A percentile compares a stretch with the other conserved stretches of the same genome.
Evolutionary conservation across 2,888 invertebrate genomes (phyloP).

Genomic region (Tethea ocularis): DNA sequence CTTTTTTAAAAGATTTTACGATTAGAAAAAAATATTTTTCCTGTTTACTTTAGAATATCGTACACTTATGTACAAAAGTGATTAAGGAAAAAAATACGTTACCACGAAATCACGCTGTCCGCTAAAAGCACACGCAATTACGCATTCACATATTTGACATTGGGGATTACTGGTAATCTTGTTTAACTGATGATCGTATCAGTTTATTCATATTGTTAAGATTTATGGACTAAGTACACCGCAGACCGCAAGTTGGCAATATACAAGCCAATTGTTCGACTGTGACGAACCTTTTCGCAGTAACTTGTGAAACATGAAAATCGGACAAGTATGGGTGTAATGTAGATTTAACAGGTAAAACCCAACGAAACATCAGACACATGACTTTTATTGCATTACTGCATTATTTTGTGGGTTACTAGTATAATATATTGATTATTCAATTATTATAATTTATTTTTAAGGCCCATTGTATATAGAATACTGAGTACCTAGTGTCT

Average conservation of each 20-base stretch:
- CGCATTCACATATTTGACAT: not conserved
- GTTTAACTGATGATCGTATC: not conserved
- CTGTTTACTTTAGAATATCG: not conserved
- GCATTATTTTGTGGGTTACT: not conserved
- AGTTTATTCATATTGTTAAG: not conserved
- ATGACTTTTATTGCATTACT: constrained; percentile 1
- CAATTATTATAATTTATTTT: not conserved
- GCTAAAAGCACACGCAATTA: not conserved
- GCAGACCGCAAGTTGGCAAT: not conserved
- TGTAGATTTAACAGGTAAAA: not conserved
- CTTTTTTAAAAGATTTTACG: not conserved
- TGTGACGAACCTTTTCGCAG: not conserved
- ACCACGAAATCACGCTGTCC: not conserved
- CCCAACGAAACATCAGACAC: not conserved
- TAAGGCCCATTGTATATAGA: not conserved
- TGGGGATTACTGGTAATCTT: not conserved
- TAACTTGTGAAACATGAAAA: not conserved
- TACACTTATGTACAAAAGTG: not conserved
- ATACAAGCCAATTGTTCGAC: not conserved
- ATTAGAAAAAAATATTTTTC: not conserved
- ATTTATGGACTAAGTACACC: not conserved
- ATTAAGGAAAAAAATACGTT: not conserved
- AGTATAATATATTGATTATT: not conserved
- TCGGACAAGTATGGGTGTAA: not conserved
- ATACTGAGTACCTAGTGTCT: not conserved